Evolutionary conservation across 1,140 invertebrate species (phyloP).

Genomic region (Aphaenogaster ashmeadi): DNA sequence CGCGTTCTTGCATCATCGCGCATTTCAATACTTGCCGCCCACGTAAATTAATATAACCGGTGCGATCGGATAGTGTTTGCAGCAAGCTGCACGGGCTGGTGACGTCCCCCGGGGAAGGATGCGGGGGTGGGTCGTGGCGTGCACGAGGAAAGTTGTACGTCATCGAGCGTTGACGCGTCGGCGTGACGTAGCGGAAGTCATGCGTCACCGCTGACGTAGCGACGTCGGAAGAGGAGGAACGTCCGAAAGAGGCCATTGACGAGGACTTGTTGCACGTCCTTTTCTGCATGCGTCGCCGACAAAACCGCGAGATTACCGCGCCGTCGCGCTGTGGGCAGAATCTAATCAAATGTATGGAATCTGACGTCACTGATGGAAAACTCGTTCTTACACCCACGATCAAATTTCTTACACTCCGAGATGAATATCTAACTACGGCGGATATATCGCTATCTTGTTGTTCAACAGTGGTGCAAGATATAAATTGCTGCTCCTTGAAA

Average conservation of each 20-base stretch:
- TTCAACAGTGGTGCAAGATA: background rate
- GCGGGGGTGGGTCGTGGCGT: background rate
- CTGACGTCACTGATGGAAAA: conserved; percentile 18
- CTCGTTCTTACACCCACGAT: background rate
- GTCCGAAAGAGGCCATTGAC: conserved; percentile 81
- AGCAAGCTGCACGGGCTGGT: background rate
- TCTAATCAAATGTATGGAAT: background rate
- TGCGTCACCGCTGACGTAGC: conserved; percentile 84
- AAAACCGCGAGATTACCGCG: conserved; percentile 28
- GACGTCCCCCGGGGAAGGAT: background rate
- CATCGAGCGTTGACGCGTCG: conserved; percentile 74
- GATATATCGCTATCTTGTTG: background rate
- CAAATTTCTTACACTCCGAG: background rate
- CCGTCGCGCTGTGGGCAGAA: no score
- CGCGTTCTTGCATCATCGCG: conserved; percentile 14
- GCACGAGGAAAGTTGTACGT: conserved; percentile 58
- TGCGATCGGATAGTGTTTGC: conserved; percentile 21
- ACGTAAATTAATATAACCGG: conserved; percentile 57
- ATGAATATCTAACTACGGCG: no score
- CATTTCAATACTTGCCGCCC: conserved; percentile 17
- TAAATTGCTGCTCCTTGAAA: background rate
- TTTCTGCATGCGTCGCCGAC: conserved; percentile 71
- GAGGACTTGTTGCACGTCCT: conserved; percentile 83
- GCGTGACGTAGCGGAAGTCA: conserved; percentile 82
- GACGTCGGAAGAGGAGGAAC: conserved; percentile 75